Percentiles rank a stretch among this genome's conserved stretches.
Evolutionary conservation across 1,140 invertebrate species (phyloP).

Genomic region (Agraylea sexmaculata): DNA sequence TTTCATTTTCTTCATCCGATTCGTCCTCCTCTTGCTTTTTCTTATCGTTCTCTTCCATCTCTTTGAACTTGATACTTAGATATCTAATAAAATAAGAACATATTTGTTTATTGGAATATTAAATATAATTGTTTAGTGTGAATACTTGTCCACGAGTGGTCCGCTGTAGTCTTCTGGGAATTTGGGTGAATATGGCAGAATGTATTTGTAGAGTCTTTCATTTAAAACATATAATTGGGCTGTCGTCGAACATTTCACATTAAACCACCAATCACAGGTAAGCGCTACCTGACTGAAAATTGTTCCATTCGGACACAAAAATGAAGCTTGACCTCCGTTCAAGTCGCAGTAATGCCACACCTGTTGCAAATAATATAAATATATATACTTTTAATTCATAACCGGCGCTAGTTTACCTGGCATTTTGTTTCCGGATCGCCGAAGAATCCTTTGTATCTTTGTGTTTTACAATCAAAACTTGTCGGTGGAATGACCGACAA

Average conservation of each 20-base stretch:
- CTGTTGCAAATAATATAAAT: slow-evolving; percentile 38
- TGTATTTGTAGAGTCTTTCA: slow-evolving; percentile 77
- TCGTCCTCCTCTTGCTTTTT: slow-evolving; percentile 36
- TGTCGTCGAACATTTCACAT: slow-evolving; percentile 71
- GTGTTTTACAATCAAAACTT: slow-evolving; percentile 68
- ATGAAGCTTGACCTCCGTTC: slow-evolving; percentile 83
- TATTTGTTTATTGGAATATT: no score
- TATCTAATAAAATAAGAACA: slow-evolving; percentile 42
- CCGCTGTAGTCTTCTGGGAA: slow-evolving; percentile 81
- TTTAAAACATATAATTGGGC: slow-evolving; percentile 77
- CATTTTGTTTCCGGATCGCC: slow-evolving; percentile 77
- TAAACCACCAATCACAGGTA: slow-evolving; percentile 90
- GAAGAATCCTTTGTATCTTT: slow-evolving; percentile 83
- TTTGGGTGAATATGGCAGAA: slow-evolving; percentile 69
- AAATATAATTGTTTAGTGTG: no score
- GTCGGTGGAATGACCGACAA: slow-evolving; percentile 65
- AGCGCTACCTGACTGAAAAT: slow-evolving; percentile 78
- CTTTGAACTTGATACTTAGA: slow-evolving; percentile 66
- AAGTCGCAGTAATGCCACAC: slow-evolving; percentile 86
- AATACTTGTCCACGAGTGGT: slow-evolving; percentile 66
- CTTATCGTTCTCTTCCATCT: slow-evolving; percentile 65
- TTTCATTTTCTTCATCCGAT: slow-evolving; percentile 18
- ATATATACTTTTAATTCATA: no score
- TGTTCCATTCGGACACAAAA: slow-evolving; percentile 82
- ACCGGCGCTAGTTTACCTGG: no score